phyloP scores from a whole-genome alignment of 2,888 invertebrate genomes.

The Digitonthophagus gazella region DNA sequence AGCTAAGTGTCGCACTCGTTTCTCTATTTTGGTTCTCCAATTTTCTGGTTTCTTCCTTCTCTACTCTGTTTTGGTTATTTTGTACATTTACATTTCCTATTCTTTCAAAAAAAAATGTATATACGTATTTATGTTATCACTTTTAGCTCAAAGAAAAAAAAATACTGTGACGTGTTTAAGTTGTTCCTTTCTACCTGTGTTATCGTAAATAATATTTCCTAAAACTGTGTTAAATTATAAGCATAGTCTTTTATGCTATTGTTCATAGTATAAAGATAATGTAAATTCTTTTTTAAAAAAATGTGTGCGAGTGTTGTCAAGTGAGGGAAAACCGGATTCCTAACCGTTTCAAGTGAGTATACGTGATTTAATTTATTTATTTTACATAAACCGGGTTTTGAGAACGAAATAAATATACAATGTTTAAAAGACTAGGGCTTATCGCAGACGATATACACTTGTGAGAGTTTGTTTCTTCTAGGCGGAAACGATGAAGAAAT shows the following conservation, averaged over 20 bases:
- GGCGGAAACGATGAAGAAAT: background rate
- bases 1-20: background rate
- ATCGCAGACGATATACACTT: background rate
- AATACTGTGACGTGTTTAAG: too few species aligned
- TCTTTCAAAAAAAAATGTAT: too few species aligned
- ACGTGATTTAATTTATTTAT: background rate
- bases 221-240: constrained; percentile 22
- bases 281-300: background rate
- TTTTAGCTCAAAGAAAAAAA: too few species aligned
- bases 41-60: background rate
- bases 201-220: too few species aligned
- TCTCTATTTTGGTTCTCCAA: background rate
- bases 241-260: constrained; percentile 31
- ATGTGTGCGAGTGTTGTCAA: background rate
- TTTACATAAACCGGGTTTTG: too few species aligned
- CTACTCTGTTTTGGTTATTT: background rate
- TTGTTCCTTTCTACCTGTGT: too few species aligned
- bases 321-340: background rate
- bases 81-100: too few species aligned
- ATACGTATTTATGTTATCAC: too few species aligned
- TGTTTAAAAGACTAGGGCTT: constrained; percentile 13
- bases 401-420: too few species aligned
- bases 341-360: constrained; percentile 17
- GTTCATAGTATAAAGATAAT: constrained; percentile 25
- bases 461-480: constrained; percentile 6